These are phyloP conservation scores for Anolis carolinensis DNA, from an alignment of 2,113 vertebrate genomes.

Conservation along the genomic window DNA sequence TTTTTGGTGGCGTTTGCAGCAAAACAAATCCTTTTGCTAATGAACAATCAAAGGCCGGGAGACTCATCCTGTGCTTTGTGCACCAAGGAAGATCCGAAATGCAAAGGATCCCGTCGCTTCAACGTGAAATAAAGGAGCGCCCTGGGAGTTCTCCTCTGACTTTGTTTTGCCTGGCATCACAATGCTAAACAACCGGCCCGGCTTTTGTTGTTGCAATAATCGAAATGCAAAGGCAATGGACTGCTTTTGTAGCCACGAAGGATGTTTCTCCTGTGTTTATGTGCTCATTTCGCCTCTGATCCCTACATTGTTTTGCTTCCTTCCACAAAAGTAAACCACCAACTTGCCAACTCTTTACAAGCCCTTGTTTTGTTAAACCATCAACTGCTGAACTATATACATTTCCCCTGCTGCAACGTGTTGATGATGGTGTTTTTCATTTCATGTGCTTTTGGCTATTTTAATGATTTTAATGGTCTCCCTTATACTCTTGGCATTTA, in stretches of 20 bases:
- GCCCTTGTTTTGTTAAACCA: background rate
- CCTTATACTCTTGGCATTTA: background rate
- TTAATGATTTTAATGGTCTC: background rate
- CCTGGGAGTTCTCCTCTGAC: conserved; percentile 36
- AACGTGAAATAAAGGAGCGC: conserved; percentile 32
- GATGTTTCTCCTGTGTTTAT: background rate
- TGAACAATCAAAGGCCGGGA: conserved; percentile 34
- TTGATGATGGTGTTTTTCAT: background rate
- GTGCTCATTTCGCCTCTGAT: background rate
- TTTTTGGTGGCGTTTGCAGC: conserved; percentile 41
- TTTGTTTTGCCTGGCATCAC: background rate
- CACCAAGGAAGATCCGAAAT: conserved; percentile 37
- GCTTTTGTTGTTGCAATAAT: background rate
- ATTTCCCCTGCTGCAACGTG: background rate
- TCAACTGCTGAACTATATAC: background rate
- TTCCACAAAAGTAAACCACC: background rate
- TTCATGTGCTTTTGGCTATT: background rate
- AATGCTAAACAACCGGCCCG: background rate
- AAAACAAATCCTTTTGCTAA: conserved; percentile 49
- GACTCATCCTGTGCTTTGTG: conserved; percentile 20
- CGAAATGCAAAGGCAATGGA: conserved; percentile 17
- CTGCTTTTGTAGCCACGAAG: background rate
- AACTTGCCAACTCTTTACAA: background rate
- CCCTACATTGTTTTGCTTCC: background rate
- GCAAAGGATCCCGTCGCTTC: conserved; percentile 31